Base-by-base conservation (phyloP, 1,140 invertebrate genomes). In the Elymnias hypermnestra region DNA sequence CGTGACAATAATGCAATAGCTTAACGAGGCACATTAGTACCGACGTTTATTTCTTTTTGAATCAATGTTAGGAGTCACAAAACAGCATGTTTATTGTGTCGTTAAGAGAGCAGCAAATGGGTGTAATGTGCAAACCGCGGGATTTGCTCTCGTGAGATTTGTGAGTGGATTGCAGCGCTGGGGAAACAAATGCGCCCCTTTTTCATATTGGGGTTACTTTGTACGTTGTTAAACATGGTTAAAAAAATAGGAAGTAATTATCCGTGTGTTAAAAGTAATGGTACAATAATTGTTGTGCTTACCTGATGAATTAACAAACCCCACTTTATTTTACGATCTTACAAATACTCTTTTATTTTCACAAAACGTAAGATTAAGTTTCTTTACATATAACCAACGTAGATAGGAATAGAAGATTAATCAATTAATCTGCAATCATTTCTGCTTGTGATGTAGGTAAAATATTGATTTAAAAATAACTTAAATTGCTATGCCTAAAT, bases 61-160 rank as follows among this genome's bases (percentile, higher is more conserved):
- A 33, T 36, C 35, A 17, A 9, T 9, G 17, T 45, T 22, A 41
- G 18, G 25, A 29, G 15, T 42, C 33, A n/a, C 36, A 42, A 43
- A 47, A 45, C 40, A 54, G 43, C 31, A 43, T 54, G 45, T 53
- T 70, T 64, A 67, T 67, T 60, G 59, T 64, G 57, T 67, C 63
- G 55, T 70, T 70, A 70, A 53, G 56, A 23, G 54, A 22, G 31
- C 40, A 60, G 54, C 61, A 55, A 63, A 60, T 53, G 53, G 50
- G 22, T 54, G 58, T 63, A 64, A 70, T 64, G 53, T 44, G 42
- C 29, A 57, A 56, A 63, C 61, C 61, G 53, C 58, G 59, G 47
- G 29, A 33, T 33, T 33, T 15, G 29, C 29, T 33, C 29, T 33
- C 29, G 29, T 33, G 29, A 33, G 29, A 33, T 33, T 33, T 21